Conservation (phyloP, 64 coral and sea anemone species). For the Anthopleura sola region DNA sequence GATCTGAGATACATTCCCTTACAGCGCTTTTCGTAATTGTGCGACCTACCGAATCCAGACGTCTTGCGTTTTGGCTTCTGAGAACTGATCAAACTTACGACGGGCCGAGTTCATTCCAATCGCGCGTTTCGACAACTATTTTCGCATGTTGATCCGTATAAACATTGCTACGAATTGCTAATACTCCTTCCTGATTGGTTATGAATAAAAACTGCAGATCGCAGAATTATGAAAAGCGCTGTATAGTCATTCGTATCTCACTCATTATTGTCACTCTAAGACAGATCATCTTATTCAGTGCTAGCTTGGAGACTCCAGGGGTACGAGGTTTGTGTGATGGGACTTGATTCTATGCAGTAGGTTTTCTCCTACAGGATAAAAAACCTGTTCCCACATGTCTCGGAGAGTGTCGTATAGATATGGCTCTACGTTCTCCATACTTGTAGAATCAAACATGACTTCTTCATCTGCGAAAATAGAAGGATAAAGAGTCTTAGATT, state of each 20-base stretch:
- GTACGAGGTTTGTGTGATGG: slow-evolving; percentile 91
- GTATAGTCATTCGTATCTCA: background rate
- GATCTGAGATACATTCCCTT: too few species aligned
- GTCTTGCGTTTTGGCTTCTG: too few species aligned
- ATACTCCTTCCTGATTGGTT: too few species aligned
- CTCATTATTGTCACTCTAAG: background rate
- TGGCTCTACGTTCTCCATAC: slow-evolving; percentile 41
- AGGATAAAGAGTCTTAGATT: background rate
- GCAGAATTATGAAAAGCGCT: too few species aligned
- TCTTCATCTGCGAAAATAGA: slow-evolving; percentile 76
- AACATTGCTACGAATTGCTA: too few species aligned
- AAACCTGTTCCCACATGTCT: slow-evolving; percentile 82
- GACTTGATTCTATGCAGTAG: slow-evolving; percentile 75
- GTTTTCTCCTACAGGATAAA: slow-evolving; percentile 84
- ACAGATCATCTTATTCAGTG: background rate
- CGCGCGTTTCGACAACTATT: too few species aligned
- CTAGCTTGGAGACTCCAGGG: slow-evolving; percentile 79
- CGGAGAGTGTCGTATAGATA: slow-evolving; percentile 51
- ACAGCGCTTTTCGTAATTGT: too few species aligned
- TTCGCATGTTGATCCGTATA: too few species aligned
- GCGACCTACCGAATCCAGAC: too few species aligned
- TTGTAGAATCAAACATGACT: slow-evolving; percentile 54
- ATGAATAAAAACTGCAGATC: too few species aligned
- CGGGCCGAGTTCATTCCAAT: too few species aligned
- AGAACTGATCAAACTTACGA: too few species aligned